Percentiles rank a stretch among this genome's conserved stretches.
Evolutionary conservation across 2,888 invertebrate genomes (phyloP).

Genomic region (Nomada hirtipes): DNA sequence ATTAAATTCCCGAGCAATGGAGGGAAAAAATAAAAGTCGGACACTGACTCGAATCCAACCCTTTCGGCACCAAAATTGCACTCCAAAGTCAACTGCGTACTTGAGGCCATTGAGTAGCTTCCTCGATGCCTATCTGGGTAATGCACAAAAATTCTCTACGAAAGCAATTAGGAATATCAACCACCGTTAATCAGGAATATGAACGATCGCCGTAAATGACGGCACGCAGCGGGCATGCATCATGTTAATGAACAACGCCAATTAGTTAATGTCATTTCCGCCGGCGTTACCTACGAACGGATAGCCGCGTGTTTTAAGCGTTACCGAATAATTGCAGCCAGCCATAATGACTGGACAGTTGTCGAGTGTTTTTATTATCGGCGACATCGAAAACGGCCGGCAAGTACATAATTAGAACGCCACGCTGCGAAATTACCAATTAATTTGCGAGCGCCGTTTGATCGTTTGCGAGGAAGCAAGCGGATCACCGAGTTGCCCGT

Average conservation of each 20-base stretch:
- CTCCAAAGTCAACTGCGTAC: too few relatives aligned
- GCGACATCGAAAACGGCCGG: slow-evolving; percentile 43
- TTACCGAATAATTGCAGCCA: slow-evolving; percentile 38
- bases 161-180: slow-evolving; percentile 24
- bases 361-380: slow-evolving; percentile 54
- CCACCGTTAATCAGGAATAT: slow-evolving; percentile 17
- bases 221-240: background rate
- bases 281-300: background rate
- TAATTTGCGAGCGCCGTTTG: slow-evolving; percentile 52
- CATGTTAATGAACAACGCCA: slow-evolving; percentile 36
- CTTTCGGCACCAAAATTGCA: too few relatives aligned
- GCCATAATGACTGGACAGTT: slow-evolving; percentile 37
- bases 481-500: slow-evolving; percentile 32
- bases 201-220: background rate
- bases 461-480: background rate
- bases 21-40: too few relatives aligned
- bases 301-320: slow-evolving; percentile 18
- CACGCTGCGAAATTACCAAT: slow-evolving; percentile 51
- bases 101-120: background rate
- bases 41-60: too few relatives aligned
- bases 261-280: slow-evolving; percentile 48
- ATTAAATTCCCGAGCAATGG: too few relatives aligned
- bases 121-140: too few relatives aligned
- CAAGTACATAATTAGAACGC: slow-evolving; percentile 46
- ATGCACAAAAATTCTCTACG: too few relatives aligned